Conservation (phyloP, 2,888 invertebrate species). For the Spodoptera exigua region DNA sequence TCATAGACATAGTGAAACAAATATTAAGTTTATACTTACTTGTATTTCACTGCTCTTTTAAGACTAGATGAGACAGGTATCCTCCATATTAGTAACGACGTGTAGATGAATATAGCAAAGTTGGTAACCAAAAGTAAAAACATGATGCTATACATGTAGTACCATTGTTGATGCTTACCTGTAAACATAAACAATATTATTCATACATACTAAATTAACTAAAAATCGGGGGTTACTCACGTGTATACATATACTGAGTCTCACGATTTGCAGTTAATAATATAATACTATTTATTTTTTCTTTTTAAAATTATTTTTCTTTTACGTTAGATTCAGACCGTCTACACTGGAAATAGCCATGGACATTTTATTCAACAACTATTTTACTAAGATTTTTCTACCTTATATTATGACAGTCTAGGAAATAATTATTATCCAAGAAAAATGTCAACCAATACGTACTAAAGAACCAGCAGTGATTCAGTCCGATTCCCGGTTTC, state of each 20-base stretch:
- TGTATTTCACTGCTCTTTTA: conserved; percentile 85
- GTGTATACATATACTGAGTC: too few species aligned
- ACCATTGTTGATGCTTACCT: conserved; percentile 88
- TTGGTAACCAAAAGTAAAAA: conserved; percentile 88
- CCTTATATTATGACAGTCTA: too few species aligned
- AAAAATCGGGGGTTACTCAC: too few species aligned
- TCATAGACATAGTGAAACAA: background rate
- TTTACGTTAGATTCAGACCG: too few species aligned
- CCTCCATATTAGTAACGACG: conserved; percentile 88
- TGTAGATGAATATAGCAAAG: conserved; percentile 89
- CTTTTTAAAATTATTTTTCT: too few species aligned
- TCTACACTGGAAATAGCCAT: too few species aligned
- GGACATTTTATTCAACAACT: too few species aligned
- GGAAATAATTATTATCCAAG: background rate
- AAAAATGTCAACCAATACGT: conserved; percentile 43
- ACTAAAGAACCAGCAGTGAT: conserved; percentile 91
- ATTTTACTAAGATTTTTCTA: too few species aligned
- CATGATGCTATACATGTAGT: conserved; percentile 92
- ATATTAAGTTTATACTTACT: conserved; percentile 75
- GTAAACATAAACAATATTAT: conserved; percentile 58
- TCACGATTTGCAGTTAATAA: too few species aligned
- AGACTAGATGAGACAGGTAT: conserved; percentile 82
- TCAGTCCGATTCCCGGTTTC: conserved; percentile 89
- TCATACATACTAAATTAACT: background rate
- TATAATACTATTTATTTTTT: too few species aligned